Evolutionary conservation across 2,113 vertebrate species (phyloP).

Genomic region (Ictalurus furcatus): DNA sequence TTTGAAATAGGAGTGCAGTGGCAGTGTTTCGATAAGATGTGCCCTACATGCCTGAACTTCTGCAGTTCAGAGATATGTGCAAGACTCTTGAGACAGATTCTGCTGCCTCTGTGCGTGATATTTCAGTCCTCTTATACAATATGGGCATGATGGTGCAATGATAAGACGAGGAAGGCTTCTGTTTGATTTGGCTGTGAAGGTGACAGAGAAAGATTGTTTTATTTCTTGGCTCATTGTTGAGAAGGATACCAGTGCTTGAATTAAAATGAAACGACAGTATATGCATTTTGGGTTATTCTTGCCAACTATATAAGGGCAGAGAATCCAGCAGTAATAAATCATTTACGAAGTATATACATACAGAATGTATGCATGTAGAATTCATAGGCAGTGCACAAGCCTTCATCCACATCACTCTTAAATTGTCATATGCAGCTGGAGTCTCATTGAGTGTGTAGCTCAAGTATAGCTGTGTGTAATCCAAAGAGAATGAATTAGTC

Average conservation of each 20-base stretch:
- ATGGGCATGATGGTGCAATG: conserved; percentile 55
- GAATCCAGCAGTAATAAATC: conserved; percentile 7
- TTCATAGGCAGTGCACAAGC: background rate
- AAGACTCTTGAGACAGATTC: conserved; percentile 26
- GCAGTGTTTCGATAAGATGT: conserved; percentile 60
- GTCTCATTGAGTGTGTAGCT: background rate
- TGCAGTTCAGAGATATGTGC: conserved; percentile 55
- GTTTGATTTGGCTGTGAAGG: conserved; percentile 34
- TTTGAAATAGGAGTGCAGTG: conserved; percentile 55
- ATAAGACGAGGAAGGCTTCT: conserved; percentile 51
- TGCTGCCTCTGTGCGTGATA: conserved; percentile 20
- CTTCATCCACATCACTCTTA: background rate
- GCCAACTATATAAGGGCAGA: background rate
- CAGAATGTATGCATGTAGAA: background rate
- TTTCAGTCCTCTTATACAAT: background rate
- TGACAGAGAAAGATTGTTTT: conserved; percentile 31
- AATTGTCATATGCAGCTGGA: conserved; percentile 7
- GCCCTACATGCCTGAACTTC: conserved; percentile 44
- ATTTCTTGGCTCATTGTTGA: conserved; percentile 34
- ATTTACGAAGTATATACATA: conserved; percentile 23
- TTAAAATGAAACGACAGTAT: conserved; percentile 32
- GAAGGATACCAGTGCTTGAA: conserved; percentile 29
- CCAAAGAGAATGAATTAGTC: conserved; percentile 18
- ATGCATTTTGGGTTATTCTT: conserved; percentile 30
- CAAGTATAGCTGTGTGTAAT: background rate